phyloP scores from a whole-genome alignment of 2,888 invertebrate genomes.

The Quadriops clusia region DNA sequence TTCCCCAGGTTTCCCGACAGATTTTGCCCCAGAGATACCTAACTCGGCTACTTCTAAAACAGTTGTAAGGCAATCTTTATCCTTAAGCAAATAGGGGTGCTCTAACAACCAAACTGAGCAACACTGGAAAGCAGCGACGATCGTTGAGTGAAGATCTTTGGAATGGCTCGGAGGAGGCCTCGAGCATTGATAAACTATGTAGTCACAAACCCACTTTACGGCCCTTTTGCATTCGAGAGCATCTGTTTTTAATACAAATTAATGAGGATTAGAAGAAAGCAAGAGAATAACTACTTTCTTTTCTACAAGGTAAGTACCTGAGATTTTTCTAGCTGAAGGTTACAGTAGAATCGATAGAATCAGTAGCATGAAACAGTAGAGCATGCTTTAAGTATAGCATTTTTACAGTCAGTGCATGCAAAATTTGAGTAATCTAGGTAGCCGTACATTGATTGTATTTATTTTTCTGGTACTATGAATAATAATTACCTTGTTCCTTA shows the following conservation, averaged over 20 bases:
- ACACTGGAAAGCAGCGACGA: constrained; percentile 86
- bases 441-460: no score
- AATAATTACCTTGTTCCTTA: constrained; percentile 63
- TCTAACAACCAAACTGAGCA: constrained; percentile 86
- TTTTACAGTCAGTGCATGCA: no score
- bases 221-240: constrained; percentile 81
- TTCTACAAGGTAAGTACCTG: constrained; percentile 31
- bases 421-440: no score
- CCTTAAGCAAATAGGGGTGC: constrained; percentile 79
- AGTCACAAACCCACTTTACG: constrained; percentile 97
- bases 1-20: constrained; percentile 76
- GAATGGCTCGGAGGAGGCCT: constrained; percentile 89
- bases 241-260: constrained; percentile 42
- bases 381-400: constrained; percentile 1
- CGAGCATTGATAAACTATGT: constrained; percentile 90
- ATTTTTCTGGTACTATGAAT: constrained; percentile 1
- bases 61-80: constrained; percentile 83
- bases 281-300: neutral
- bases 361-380: neutral
- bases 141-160: constrained; percentile 87
- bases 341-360: constrained; percentile 2
- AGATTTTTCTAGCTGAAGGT: constrained; percentile 40
- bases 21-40: constrained; percentile 93
- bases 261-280: neutral
- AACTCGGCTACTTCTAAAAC: constrained; percentile 91